These are phyloP conservation scores for Carcina quercana DNA, from an alignment of 2,888 invertebrate genomes.

Conservation along the genomic window DNA sequence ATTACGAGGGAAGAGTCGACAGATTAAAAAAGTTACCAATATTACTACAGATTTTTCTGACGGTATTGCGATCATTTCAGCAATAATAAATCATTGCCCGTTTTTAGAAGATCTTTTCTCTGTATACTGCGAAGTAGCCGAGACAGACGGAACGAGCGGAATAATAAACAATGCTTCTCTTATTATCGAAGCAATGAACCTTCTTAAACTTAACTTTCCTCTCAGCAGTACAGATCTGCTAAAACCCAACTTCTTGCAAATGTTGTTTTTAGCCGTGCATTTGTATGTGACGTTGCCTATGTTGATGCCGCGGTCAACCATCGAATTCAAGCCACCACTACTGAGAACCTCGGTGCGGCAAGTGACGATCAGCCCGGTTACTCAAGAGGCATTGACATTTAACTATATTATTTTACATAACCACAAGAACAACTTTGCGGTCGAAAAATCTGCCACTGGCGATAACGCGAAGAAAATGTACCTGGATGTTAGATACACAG, in stretches of 20 bases:
- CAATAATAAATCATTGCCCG: conserved; percentile 74
- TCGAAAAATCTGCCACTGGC: conserved; percentile 43
- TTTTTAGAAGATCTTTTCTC: conserved; percentile 64
- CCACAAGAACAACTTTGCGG: conserved; percentile 40
- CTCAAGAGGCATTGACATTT: conserved; percentile 52
- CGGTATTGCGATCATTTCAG: conserved; percentile 69
- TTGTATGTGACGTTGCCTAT: conserved; percentile 72
- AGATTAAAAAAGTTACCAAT: conserved; percentile 45
- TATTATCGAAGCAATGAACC: conserved; percentile 68
- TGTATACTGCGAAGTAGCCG: conserved; percentile 53
- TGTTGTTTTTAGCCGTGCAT: conserved; percentile 73
- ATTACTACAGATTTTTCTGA: conserved; percentile 70
- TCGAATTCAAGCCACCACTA: conserved; percentile 61
- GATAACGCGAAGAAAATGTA: conserved; percentile 54
- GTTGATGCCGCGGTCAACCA: conserved; percentile 53
- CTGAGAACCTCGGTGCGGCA: conserved; percentile 49
- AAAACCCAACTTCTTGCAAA: conserved; percentile 69
- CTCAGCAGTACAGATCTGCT: conserved; percentile 67
- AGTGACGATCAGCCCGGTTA: conserved; percentile 49
- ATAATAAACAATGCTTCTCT: conserved; percentile 74
- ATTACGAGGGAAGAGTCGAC: conserved; percentile 27
- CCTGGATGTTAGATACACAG: conserved; percentile 49
- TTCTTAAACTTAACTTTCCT: conserved; percentile 70
- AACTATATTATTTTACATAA: conserved; percentile 46
- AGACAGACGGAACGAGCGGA: conserved; percentile 41